A percentile compares a stretch with the other conserved stretches of the same genome.
Evolutionary conservation across 2,797 vertebrate species (phyloP).

Genomic region (Crenuchus spilurus): DNA sequence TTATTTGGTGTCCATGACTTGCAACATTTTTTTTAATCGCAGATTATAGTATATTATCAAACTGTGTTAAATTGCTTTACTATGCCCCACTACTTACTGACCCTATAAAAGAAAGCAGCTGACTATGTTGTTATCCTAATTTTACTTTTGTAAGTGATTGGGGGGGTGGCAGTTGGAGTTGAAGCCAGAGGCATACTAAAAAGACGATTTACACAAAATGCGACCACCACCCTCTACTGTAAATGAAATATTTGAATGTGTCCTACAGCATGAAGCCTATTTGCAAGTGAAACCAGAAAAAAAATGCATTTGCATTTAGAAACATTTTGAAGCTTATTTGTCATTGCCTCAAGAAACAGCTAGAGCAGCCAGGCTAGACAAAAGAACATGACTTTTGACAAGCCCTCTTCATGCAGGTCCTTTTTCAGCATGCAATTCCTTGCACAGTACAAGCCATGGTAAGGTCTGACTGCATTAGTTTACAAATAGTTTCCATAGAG

Average conservation of each 20-base stretch:
- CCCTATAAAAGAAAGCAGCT: neutral
- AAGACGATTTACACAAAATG: neutral
- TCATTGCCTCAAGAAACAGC: slow-evolving; percentile 1
- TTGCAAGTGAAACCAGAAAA: neutral
- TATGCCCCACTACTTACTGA: neutral
- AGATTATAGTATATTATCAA: slow-evolving; percentile 29
- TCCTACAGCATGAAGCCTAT: neutral
- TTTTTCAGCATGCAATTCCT: neutral
- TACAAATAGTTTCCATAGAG: neutral
- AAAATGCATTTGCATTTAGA: slow-evolving; percentile 31
- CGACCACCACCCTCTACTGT: neutral
- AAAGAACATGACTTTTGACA: slow-evolving; percentile 31
- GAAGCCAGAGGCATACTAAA: slow-evolving; percentile 10
- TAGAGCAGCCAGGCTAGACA: slow-evolving; percentile 21
- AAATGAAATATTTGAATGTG: neutral
- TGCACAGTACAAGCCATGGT: neutral
- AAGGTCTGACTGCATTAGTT: neutral
- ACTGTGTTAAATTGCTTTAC: neutral
- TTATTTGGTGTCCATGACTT: slow-evolving; percentile 13
- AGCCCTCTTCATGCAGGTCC: neutral
- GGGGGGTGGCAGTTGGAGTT: neutral
- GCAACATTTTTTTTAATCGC: slow-evolving; percentile 39
- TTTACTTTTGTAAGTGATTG: neutral
- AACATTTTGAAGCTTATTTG: slow-evolving; percentile 16
- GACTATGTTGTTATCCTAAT: neutral